These are phyloP conservation scores for Drosophila nebulosa DNA, from an alignment of 1,140 invertebrate genomes.

Conservation along the genomic window DNA sequence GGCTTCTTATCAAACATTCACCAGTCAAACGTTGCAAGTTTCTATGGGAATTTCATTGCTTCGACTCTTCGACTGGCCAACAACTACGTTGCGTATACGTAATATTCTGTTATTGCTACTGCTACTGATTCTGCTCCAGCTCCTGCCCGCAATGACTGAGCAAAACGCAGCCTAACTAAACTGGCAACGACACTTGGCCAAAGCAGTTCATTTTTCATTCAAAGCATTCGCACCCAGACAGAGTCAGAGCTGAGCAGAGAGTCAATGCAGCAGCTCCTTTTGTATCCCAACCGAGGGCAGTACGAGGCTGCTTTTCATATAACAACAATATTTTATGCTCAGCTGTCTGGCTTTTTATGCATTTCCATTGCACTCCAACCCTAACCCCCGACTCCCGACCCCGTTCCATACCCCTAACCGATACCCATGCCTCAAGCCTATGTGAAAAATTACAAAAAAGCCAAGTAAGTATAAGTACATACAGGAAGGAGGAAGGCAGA, in stretches of 20 bases:
- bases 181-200: conserved; percentile 61
- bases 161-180: conserved; percentile 66
- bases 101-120: conserved; percentile 19
- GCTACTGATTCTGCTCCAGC: not conserved
- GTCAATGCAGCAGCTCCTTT: conserved; percentile 41
- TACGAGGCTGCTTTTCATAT: conserved; percentile 66
- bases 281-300: not conserved
- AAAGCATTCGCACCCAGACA: conserved; percentile 53
- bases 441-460: conserved; percentile 75
- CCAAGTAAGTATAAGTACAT: conserved; percentile 26
- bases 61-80: conserved; percentile 3
- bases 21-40: conserved; percentile 45
- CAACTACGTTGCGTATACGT: conserved; percentile 52
- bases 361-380: conserved; percentile 44
- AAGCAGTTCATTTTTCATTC: conserved; percentile 63
- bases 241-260: too few relatives aligned
- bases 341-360: conserved; percentile 77
- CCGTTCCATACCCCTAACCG: not conserved
- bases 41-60: conserved; percentile 24
- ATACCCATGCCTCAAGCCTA: conserved; percentile 42
- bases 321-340: conserved; percentile 78
- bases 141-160: conserved; percentile 43
- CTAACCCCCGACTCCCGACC: not conserved
- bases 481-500: not conserved
- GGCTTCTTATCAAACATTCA: conserved; percentile 65